A percentile compares a stretch with the other conserved stretches of the same genome.
Conservation (phyloP, 2,113 vertebrate species). For the Myxocyprinus asiaticus region DNA sequence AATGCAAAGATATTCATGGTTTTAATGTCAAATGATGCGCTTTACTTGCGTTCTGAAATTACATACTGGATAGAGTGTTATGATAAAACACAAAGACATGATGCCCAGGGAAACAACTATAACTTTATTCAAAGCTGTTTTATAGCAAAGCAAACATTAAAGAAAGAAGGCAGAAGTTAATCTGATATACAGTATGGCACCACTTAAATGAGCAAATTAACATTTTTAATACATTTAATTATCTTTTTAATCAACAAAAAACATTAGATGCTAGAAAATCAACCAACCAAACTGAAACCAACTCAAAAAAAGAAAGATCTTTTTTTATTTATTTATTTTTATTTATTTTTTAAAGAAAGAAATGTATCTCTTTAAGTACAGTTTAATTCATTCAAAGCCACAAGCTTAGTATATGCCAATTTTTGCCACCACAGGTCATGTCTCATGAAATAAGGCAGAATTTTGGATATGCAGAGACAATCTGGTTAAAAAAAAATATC, state of each 20-base stretch:
- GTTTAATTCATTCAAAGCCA: slow-evolving; percentile 42
- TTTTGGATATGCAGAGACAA: slow-evolving; percentile 67
- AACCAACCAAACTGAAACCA: slow-evolving; percentile 58
- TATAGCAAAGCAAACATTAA: slow-evolving; percentile 84
- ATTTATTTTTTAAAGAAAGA: slow-evolving; percentile 57
- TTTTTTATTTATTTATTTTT: slow-evolving; percentile 34
- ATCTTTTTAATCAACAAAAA: slow-evolving; percentile 21
- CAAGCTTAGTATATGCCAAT: slow-evolving; percentile 47
- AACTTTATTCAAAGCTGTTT: slow-evolving; percentile 78
- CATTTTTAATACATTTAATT: slow-evolving; percentile 51
- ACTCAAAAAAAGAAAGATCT: slow-evolving; percentile 44
- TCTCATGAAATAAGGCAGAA: slow-evolving; percentile 78
- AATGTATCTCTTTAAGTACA: slow-evolving; percentile 60
- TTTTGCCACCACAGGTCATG: slow-evolving; percentile 55
- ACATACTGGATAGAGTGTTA: neutral
- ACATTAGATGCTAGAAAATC: neutral
- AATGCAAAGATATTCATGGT: neutral
- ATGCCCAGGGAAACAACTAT: slow-evolving; percentile 59
- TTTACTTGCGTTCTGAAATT: neutral
- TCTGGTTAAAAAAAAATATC: slow-evolving; percentile 69
- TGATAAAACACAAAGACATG: slow-evolving; percentile 12
- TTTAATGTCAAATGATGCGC: neutral
- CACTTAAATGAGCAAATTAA: slow-evolving; percentile 66
- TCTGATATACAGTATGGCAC: slow-evolving; percentile 74
- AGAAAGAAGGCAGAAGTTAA: slow-evolving; percentile 80